A percentile compares a stretch with the other conserved stretches of the same genome.
These are phyloP conservation scores for Imbricaverruca yamaguchii DNA, from an alignment of 2,888 invertebrate species.

Conservation along the genomic window DNA sequence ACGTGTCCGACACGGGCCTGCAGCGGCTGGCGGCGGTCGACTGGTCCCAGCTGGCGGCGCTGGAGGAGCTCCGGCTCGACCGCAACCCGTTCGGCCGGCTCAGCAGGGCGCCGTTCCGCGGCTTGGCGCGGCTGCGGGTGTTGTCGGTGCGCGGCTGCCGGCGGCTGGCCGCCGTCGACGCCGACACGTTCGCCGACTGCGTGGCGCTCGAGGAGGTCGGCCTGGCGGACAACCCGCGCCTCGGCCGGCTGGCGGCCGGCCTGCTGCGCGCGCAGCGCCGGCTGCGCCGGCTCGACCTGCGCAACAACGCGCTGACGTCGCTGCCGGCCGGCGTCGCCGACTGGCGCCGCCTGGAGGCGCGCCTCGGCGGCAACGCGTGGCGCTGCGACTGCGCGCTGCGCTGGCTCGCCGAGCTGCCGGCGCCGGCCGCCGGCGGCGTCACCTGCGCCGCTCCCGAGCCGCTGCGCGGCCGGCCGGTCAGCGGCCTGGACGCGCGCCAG, in stretches of 20 bases:
- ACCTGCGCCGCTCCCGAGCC: not conserved
- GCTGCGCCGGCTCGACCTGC: slow-evolving; percentile 64
- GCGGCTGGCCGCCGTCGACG: slow-evolving; percentile 59
- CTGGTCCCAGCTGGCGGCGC: slow-evolving; percentile 64
- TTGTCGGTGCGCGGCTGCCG: slow-evolving; percentile 63
- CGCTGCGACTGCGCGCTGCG: slow-evolving; percentile 77
- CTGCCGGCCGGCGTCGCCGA: slow-evolving; percentile 71
- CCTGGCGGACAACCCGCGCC: slow-evolving; percentile 64
- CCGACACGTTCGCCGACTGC: slow-evolving; percentile 74
- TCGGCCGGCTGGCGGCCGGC: slow-evolving; percentile 66
- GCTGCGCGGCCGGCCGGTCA: not conserved
- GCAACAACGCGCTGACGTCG: slow-evolving; percentile 64
- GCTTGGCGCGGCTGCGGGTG: slow-evolving; percentile 69
- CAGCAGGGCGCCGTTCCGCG: slow-evolving; percentile 69
- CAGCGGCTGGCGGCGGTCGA: slow-evolving; percentile 65
- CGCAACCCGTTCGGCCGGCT: slow-evolving; percentile 64
- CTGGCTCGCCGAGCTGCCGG: slow-evolving; percentile 69
- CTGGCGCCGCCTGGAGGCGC: slow-evolving; percentile 63
- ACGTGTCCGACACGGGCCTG: slow-evolving; percentile 73
- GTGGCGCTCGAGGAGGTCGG: slow-evolving; percentile 37
- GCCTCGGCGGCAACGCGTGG: slow-evolving; percentile 71
- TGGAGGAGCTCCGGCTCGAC: slow-evolving; percentile 44
- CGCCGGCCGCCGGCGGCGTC: not conserved
- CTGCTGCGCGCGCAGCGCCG: slow-evolving; percentile 76
- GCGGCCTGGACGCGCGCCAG: not conserved